Evolutionary conservation across 2,113 vertebrate genomes (phyloP).

Genomic region (Pseudois nayaur): DNA sequence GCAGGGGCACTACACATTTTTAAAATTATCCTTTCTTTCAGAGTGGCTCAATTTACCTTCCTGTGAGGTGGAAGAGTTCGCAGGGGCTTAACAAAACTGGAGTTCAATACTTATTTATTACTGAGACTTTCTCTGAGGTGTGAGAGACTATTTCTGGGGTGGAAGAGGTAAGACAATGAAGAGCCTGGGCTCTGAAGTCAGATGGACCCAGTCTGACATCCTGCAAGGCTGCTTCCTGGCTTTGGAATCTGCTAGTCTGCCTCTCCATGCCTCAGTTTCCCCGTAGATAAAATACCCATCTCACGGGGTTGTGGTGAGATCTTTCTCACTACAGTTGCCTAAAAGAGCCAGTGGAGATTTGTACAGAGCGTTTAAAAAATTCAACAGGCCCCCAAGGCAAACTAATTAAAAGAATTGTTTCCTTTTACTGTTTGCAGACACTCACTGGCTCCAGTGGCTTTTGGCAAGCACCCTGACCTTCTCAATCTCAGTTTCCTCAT

Average conservation of each 20-base stretch:
- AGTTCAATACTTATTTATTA: not conserved
- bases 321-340: not conserved
- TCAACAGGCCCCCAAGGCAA: not conserved
- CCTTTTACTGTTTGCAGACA: not conserved
- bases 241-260: not conserved
- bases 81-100: not conserved
- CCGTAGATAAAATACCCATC: not conserved
- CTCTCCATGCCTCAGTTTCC: not conserved
- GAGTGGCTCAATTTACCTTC: not conserved
- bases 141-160: not conserved
- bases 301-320: not conserved
- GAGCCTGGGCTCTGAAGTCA: not conserved
- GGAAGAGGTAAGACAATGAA: not conserved
- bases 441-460: not conserved
- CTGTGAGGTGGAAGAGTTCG: not conserved
- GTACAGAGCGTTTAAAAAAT: not conserved
- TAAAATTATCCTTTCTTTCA: not conserved
- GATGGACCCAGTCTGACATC: too few species aligned
- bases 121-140: not conserved
- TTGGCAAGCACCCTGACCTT: not conserved
- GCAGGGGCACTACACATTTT: not conserved
- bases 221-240: not conserved
- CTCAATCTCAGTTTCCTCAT: slow-evolving; percentile 19
- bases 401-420: not conserved
- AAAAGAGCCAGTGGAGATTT: not conserved